A percentile compares a stretch with the other conserved stretches of the same genome.
Conservation (phyloP, 1,140 invertebrate genomes). For the Heterodera schachtii region DNA sequence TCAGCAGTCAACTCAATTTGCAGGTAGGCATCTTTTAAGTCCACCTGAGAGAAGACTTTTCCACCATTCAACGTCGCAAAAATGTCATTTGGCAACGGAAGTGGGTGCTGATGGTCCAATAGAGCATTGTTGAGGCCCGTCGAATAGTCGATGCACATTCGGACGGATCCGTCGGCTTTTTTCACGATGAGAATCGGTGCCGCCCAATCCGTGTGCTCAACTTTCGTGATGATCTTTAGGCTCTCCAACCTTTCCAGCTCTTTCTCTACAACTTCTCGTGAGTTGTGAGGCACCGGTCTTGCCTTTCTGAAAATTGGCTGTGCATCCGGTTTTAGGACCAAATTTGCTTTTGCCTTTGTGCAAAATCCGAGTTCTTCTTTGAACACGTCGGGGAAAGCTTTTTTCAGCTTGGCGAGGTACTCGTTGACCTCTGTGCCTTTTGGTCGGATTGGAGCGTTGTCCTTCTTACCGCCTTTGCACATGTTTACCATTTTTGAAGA, state of each 20-base stretch:
- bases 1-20: too few relatives aligned
- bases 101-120: too few relatives aligned
- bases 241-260: conserved; percentile 53
- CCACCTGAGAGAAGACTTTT: too few relatives aligned
- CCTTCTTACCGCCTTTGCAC: background rate
- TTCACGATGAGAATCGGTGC: conserved; percentile 30
- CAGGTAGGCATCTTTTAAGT: too few relatives aligned
- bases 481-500: background rate
- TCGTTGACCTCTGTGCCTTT: background rate
- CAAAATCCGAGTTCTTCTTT: conserved; percentile 24
- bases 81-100: too few relatives aligned
- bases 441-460: background rate
- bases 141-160: too few relatives aligned
- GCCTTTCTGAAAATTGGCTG: conserved; percentile 45
- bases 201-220: conserved; percentile 66
- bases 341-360: conserved; percentile 33
- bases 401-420: background rate
- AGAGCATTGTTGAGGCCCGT: too few relatives aligned
- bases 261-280: conserved; percentile 50
- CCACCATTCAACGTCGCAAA: too few relatives aligned
- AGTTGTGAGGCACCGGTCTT: conserved; percentile 53
- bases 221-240: conserved; percentile 48
- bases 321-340: conserved; percentile 36
- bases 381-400: conserved; percentile 34
- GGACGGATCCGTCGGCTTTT: too few relatives aligned